Evolutionary conservation across 2,888 invertebrate species (phyloP).

Genomic region (Buathra laborator): DNA sequence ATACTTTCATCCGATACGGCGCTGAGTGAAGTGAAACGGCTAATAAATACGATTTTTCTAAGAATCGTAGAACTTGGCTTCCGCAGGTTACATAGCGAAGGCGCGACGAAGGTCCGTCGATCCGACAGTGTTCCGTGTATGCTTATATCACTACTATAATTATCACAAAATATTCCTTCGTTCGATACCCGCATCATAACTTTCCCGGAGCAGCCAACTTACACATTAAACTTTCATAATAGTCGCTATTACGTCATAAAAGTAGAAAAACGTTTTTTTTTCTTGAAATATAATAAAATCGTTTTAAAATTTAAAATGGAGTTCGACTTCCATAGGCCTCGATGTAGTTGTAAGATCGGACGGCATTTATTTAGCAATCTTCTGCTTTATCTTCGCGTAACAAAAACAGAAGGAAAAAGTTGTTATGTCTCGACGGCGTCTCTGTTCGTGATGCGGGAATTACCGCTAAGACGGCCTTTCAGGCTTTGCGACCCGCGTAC

Average conservation of each 20-base stretch:
- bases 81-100: too few species aligned
- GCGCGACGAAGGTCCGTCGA: too few species aligned
- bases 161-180: not conserved
- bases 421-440: conserved; percentile 29
- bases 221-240: not conserved
- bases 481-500: not conserved
- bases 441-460: not conserved
- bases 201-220: not conserved
- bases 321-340: not conserved
- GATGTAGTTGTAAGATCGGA: not conserved
- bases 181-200: not conserved
- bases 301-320: not conserved
- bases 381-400: not conserved
- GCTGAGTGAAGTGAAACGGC: too few species aligned
- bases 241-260: not conserved
- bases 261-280: not conserved
- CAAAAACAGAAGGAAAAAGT: not conserved
- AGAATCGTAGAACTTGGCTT: too few species aligned
- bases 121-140: not conserved
- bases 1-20: too few species aligned
- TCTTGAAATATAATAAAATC: not conserved
- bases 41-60: too few species aligned
- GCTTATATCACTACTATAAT: not conserved
- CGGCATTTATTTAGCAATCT: not conserved
- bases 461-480: not conserved